Conservation (phyloP, 2,113 vertebrate genomes). For the Podarcis raffonei region DNA sequence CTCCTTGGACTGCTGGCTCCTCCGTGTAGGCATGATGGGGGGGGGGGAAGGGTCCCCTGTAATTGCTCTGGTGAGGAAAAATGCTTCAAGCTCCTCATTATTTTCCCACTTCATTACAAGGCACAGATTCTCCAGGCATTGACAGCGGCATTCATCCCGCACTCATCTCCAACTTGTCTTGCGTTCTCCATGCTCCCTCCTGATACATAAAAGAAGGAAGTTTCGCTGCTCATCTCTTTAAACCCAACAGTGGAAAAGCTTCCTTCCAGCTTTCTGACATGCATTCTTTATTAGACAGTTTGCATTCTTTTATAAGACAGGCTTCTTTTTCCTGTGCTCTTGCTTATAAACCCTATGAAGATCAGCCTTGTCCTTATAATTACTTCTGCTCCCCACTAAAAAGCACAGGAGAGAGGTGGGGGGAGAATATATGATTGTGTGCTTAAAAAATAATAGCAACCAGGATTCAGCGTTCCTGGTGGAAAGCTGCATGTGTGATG, state of each 20-base stretch:
- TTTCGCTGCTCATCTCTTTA: background rate
- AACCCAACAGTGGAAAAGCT: background rate
- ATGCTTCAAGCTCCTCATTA: slow-evolving; percentile 26
- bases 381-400: background rate
- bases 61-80: slow-evolving; percentile 19
- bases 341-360: background rate
- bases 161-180: slow-evolving; percentile 11
- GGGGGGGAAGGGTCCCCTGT: background rate
- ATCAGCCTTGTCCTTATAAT: background rate
- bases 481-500: slow-evolving; percentile 36
- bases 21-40: background rate
- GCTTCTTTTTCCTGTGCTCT: background rate
- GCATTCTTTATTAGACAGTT: background rate
- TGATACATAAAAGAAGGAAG: background rate
- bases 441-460: background rate
- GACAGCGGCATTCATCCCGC: background rate
- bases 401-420: background rate
- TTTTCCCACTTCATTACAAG: slow-evolving; percentile 27
- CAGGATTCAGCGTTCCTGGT: background rate
- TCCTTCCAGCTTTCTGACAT: background rate
- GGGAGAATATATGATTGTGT: background rate
- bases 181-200: background rate
- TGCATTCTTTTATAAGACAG: background rate
- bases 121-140: slow-evolving; percentile 5
- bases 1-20: background rate